Base-by-base conservation (phyloP, 2,113 vertebrate species). In the Ciconia boyciana region DNA sequence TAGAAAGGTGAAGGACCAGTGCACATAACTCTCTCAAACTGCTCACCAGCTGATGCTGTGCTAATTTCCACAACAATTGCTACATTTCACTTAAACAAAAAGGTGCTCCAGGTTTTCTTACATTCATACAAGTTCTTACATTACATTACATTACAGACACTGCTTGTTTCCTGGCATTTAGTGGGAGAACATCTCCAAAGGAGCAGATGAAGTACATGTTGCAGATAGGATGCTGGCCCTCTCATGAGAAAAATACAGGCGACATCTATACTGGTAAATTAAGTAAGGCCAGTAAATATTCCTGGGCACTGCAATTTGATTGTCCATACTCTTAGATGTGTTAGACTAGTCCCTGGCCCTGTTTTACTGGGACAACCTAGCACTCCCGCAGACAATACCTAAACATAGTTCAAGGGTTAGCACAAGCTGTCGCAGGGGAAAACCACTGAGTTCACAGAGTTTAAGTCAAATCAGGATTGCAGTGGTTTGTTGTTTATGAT, bases 91-190 rank as follows among this genome's bases (percentile, higher is more conserved):
- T 41, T n/a, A 7, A 71, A 58, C 7, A 54, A 58, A 57, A 31
- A 18, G 9, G 3, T 7, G 6, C 26, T 61, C 9, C 16, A 32
- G 19, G 2, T 61, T 57, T 90, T 87, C 57, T 65, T 65, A 57
- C 13, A 31, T 44, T 55, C 0, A 0, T 58, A 43, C 10, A 10
- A 41, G 31, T 49, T 49, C 22, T 64, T 54, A 48, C 0, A 0
- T 54, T 78, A 26, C 4, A 78, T 8, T 39, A 39, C 39, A 39
- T 64, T 79, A 26, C 5, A 82, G 39, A 24, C 18, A 58, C 11
- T 26, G 14, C 34, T n/a, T 14, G 8, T 64, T 76, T 95, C 49
- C 41, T 64, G 48, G 20, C 24, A 26, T 51, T 81, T 82, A 28
- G 13, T 20, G 24, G 34, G 14, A 93, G 46, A 84, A 39, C 51